Evolutionary conservation across 2,888 invertebrate genomes (phyloP).

Genomic region (Palloptera scutellata): DNA sequence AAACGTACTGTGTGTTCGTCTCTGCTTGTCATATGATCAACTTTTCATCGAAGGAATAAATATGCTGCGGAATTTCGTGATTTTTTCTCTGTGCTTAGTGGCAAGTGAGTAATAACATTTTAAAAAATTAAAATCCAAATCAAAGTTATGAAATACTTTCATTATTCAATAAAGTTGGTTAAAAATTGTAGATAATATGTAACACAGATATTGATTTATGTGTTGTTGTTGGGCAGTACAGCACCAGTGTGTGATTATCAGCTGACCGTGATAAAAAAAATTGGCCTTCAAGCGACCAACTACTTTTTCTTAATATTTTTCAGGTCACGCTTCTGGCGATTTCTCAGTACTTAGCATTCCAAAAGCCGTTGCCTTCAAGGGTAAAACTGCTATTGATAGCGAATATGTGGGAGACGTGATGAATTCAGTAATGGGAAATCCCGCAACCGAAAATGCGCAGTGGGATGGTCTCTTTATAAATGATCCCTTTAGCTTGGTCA

Average conservation of each 20-base stretch:
- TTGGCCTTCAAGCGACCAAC: background rate
- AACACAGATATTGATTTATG: background rate
- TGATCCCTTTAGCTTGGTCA: conserved; percentile 78
- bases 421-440: conserved; percentile 76
- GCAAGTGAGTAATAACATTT: conserved; percentile 56
- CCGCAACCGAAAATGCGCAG: conserved; percentile 74
- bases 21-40: conserved; percentile 62
- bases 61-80: conserved; percentile 57
- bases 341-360: conserved; percentile 76
- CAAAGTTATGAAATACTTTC: background rate
- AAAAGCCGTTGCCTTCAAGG: conserved; percentile 73
- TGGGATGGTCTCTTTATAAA: conserved; percentile 76
- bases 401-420: conserved; percentile 76
- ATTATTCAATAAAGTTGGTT: background rate
- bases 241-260: conserved; percentile 14
- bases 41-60: conserved; percentile 47
- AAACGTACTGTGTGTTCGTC: too few species aligned
- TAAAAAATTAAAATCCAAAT: conserved; percentile 6
- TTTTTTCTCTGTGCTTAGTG: conserved; percentile 56
- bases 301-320: conserved; percentile 22
- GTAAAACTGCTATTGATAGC: conserved; percentile 68
- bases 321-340: conserved; percentile 65
- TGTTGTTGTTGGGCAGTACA: conserved; percentile 23
- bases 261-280: conserved; percentile 5
- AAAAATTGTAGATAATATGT: background rate